phyloP scores from a whole-genome alignment of 2,113 vertebrate species.

The Morphnarchus princeps region DNA sequence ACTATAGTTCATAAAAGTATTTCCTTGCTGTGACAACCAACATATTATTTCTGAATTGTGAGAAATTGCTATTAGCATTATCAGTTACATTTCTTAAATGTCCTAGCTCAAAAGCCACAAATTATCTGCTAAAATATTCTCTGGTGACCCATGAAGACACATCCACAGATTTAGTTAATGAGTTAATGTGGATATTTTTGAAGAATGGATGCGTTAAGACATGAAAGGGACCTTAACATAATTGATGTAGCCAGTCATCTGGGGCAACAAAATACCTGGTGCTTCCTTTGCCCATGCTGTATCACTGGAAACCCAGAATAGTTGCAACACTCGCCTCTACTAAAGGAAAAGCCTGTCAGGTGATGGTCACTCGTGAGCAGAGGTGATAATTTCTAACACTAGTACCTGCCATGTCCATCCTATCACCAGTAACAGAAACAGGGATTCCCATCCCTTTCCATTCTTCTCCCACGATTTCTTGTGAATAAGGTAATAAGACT shows the following conservation, averaged over 20 bases:
- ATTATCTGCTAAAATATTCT: not conserved
- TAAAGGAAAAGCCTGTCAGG: not conserved
- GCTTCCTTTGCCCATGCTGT: not conserved
- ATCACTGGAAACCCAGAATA: not conserved
- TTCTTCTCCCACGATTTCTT: not conserved
- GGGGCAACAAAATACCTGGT: not conserved
- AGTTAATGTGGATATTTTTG: not conserved
- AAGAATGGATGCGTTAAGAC: not conserved
- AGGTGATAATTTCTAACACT: not conserved
- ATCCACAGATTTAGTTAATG: not conserved
- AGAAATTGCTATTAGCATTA: not conserved
- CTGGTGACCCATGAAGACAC: not conserved
- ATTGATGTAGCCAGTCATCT: not conserved
- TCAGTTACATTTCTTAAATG: not conserved
- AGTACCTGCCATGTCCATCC: not conserved
- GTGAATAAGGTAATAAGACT: not conserved
- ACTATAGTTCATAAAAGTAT: not conserved
- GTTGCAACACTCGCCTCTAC: rapidly evolving
- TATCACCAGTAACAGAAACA: not conserved
- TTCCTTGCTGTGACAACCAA: not conserved
- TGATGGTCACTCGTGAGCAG: not conserved
- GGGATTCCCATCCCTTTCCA: not conserved
- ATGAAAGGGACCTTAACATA: not conserved
- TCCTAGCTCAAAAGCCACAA: not conserved
- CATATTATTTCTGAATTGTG: not conserved